phyloP scores from a whole-genome alignment of 2,113 vertebrate species.

The Cryptotis parvus region DNA sequence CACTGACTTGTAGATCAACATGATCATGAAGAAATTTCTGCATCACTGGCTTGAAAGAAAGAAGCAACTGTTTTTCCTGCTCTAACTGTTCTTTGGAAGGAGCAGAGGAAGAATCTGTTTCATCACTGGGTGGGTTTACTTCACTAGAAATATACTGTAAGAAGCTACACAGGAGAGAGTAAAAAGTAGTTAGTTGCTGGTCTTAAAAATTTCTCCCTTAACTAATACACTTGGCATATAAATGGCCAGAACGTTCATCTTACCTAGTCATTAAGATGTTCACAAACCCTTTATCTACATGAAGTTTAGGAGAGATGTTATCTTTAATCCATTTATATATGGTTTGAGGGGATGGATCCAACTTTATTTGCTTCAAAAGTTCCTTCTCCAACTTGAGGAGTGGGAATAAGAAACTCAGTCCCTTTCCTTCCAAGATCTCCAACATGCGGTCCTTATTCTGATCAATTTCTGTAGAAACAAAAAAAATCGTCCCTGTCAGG shows the following conservation, averaged over 20 bases:
- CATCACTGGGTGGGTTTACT: constrained; percentile 91
- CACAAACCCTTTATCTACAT: constrained; percentile 99
- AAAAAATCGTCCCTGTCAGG: background rate
- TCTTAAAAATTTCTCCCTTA: background rate
- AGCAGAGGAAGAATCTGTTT: constrained; percentile 93
- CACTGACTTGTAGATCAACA: constrained; percentile 97
- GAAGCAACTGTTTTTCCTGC: constrained; percentile 96
- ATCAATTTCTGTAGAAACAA: constrained; percentile 93
- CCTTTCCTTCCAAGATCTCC: constrained; percentile 99
- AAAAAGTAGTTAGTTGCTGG: background rate
- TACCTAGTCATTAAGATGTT: constrained; percentile 99
- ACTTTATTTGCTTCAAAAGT: constrained; percentile 97
- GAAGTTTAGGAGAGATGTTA: constrained; percentile 98
- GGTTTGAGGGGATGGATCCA: constrained; percentile 97
- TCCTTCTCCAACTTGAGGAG: constrained; percentile 99
- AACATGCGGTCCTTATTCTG: constrained; percentile 99
- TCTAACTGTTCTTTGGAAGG: constrained; percentile 97
- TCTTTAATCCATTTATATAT: constrained; percentile 99
- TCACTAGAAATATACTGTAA: constrained; percentile 98
- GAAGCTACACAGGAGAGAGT: constrained; percentile 88
- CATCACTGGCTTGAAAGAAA: constrained; percentile 99
- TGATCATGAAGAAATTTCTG: constrained; percentile 99
- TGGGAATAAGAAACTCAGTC: constrained; percentile 98
- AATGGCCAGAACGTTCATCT: constrained; percentile 15
- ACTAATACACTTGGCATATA: background rate